These are phyloP conservation scores for Acanthaster planci DNA, from an alignment of 35 echinoderm and acorn worm genomes.

Conservation along the genomic window DNA sequence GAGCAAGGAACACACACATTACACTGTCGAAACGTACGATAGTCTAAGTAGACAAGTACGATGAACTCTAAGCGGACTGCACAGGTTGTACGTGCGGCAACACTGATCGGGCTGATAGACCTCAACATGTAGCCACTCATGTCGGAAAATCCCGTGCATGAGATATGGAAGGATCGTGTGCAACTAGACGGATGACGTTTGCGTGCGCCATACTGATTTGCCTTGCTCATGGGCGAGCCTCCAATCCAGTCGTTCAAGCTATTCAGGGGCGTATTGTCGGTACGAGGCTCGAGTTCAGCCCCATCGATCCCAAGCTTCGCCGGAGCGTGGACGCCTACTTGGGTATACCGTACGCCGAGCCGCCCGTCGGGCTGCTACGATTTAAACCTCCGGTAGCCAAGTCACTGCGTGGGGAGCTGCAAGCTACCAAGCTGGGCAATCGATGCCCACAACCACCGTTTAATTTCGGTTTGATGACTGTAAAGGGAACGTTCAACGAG, in stretches of 20 bases:
- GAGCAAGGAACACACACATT: too few species aligned
- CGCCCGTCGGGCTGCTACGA: constrained; percentile 47
- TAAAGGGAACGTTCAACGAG: constrained; percentile 24
- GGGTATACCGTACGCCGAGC: constrained; percentile 62
- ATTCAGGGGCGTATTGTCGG: constrained; percentile 5
- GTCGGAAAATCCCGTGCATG: too few species aligned
- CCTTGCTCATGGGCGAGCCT: neutral
- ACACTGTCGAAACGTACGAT: too few species aligned
- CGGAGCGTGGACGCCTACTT: constrained; percentile 32
- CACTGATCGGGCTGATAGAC: too few species aligned
- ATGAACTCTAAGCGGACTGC: too few species aligned
- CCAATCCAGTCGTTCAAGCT: neutral
- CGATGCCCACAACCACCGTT: neutral
- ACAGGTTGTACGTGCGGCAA: too few species aligned
- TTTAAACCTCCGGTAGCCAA: constrained; percentile 53
- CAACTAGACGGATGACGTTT: too few species aligned
- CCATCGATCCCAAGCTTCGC: neutral
- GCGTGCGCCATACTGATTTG: too few species aligned
- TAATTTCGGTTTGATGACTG: neutral
- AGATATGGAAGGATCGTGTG: too few species aligned
- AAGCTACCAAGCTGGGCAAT: neutral
- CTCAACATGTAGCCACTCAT: too few species aligned
- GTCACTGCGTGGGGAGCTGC: neutral
- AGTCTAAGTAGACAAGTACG: too few species aligned
- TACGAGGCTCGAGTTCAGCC: neutral